A percentile compares a stretch with the other conserved stretches of the same genome.
These are phyloP conservation scores for Blastomussa wellsi DNA, from an alignment of 92 coral and sea anemone genomes.

Conservation along the genomic window DNA sequence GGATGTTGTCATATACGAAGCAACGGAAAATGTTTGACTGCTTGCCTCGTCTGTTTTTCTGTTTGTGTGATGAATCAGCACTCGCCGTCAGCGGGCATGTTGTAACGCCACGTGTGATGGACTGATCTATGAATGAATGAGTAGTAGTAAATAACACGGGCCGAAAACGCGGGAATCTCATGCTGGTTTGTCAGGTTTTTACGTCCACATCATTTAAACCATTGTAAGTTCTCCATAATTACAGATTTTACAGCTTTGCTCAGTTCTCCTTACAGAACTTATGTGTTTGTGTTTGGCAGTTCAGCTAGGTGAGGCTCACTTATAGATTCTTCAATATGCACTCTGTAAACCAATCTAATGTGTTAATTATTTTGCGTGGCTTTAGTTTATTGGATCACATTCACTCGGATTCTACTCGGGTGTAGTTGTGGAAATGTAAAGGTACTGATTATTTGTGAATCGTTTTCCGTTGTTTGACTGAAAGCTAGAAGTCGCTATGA, in stretches of 20 bases:
- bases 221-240: too few species aligned
- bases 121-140: conserved; percentile 22
- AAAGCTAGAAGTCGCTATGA: too few species aligned
- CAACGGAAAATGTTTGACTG: not conserved
- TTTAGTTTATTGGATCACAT: too few species aligned
- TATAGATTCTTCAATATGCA: too few species aligned
- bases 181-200: not conserved
- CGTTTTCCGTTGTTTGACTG: too few species aligned
- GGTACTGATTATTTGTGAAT: too few species aligned
- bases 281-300: too few species aligned
- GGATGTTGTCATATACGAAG: not conserved
- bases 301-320: too few species aligned
- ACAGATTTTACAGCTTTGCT: not conserved
- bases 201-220: not conserved
- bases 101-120: conserved; percentile 21
- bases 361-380: too few species aligned
- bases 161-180: conserved; percentile 25
- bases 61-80: conserved; percentile 20
- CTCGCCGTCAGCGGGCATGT: not conserved
- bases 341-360: too few species aligned
- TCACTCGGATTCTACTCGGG: too few species aligned
- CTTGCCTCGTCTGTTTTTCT: not conserved
- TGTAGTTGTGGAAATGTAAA: too few species aligned
- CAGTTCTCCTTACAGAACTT: not conserved
- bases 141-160: conserved; percentile 27